phyloP scores from a whole-genome alignment of 2,113 vertebrate genomes.

The Butastur rufipennis region DNA sequence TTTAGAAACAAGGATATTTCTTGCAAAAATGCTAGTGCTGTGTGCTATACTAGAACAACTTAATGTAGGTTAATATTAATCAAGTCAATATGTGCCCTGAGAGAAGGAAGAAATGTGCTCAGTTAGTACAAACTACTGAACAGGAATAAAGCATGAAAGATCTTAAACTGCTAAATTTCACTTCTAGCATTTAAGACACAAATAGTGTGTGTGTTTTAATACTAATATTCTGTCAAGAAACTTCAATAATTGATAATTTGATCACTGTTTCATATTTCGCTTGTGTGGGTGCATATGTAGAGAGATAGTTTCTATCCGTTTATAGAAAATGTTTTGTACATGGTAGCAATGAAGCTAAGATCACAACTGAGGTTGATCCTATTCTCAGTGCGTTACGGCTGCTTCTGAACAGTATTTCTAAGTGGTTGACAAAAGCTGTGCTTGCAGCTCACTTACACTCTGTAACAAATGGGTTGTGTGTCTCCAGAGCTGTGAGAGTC shows the following conservation, averaged over 20 bases:
- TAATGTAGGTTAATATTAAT: background rate
- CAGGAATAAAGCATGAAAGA: background rate
- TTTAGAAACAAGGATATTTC: background rate
- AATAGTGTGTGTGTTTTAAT: background rate
- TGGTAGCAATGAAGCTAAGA: background rate
- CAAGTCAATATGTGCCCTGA: background rate
- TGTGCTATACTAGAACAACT: background rate
- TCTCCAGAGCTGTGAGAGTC: background rate
- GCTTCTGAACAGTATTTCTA: background rate
- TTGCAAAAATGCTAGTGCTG: background rate
- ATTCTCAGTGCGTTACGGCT: background rate
- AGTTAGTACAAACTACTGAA: background rate
- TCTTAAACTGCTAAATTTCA: background rate
- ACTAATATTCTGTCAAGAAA: background rate
- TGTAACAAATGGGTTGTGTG: rapidly evolving
- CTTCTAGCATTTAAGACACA: background rate
- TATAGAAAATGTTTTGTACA: background rate
- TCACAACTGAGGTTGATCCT: background rate
- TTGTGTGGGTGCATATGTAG: background rate
- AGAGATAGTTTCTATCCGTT: background rate
- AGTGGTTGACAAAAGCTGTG: background rate
- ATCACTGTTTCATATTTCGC: background rate
- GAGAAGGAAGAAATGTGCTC: background rate
- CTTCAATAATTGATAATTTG: background rate
- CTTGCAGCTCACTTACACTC: background rate